These are phyloP conservation scores for Eremobia ochroleuca DNA, from an alignment of 2,888 invertebrate genomes.

Conservation along the genomic window DNA sequence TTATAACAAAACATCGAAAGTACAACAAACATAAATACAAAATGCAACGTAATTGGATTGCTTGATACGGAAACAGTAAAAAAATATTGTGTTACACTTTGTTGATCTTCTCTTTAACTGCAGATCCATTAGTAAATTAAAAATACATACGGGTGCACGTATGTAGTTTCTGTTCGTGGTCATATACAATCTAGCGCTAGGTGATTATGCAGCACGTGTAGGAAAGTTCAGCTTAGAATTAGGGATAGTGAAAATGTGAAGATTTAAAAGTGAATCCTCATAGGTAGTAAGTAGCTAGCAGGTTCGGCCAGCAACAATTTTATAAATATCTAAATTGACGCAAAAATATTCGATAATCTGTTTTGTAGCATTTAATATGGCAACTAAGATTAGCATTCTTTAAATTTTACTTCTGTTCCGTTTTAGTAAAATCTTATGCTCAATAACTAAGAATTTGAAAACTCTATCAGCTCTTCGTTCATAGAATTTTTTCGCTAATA, in stretches of 20 bases:
- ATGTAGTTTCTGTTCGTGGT: conserved; percentile 14
- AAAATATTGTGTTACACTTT: conserved; percentile 50
- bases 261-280: background rate
- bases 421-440: background rate
- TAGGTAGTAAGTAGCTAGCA: background rate
- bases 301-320: background rate
- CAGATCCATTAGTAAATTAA: conserved; percentile 61
- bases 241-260: background rate
- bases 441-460: background rate
- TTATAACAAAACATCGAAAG: conserved; percentile 27
- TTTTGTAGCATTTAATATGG: background rate
- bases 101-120: conserved; percentile 52
- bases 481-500: background rate
- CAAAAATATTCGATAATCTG: background rate
- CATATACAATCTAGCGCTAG: background rate
- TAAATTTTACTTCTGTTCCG: background rate
- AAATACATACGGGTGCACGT: conserved; percentile 35
- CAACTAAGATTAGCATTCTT: no score
- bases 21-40: conserved; percentile 24
- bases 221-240: background rate
- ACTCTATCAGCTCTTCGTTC: background rate
- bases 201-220: background rate
- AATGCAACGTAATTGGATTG: conserved; percentile 52
- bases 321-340: background rate
- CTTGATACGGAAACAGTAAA: conserved; percentile 37